phyloP scores from a whole-genome alignment of 2,113 vertebrate species.

The Brachirus orientalis region DNA sequence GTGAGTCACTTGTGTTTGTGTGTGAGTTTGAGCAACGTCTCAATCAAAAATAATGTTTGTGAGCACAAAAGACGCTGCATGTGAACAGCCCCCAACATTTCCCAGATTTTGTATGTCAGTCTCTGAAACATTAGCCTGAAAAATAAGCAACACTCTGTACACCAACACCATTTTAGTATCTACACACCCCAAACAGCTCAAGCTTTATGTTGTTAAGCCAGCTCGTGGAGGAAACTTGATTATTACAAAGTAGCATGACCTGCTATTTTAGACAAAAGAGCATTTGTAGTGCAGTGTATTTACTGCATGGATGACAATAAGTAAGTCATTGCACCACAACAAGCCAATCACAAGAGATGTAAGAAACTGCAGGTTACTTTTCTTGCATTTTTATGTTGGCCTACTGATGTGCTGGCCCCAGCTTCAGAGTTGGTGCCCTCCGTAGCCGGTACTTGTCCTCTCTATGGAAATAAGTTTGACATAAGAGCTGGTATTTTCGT shows the following conservation, averaged over 20 bases:
- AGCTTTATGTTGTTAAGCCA: slow-evolving; percentile 42
- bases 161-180: slow-evolving; percentile 11
- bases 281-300: slow-evolving; percentile 5
- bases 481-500: slow-evolving; percentile 54
- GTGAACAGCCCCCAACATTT: background rate
- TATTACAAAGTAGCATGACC: slow-evolving; percentile 9
- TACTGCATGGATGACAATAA: slow-evolving; percentile 35
- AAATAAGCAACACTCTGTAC: background rate
- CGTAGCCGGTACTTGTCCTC: slow-evolving; percentile 71
- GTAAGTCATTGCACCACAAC: slow-evolving; percentile 58
- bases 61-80: no score
- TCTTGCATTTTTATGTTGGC: slow-evolving; percentile 69
- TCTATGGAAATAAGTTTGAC: slow-evolving; percentile 77
- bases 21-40: no score
- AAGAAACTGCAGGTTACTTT: slow-evolving; percentile 78
- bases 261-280: background rate
- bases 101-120: background rate
- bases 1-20: no score
- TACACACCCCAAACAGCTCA: slow-evolving; percentile 32
- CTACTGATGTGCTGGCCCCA: slow-evolving; percentile 69
- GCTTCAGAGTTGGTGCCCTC: slow-evolving; percentile 71
- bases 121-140: background rate
- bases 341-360: slow-evolving; percentile 62
- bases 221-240: background rate
- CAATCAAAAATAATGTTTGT: no score